Evolutionary conservation across 1,140 invertebrate genomes (phyloP).

Genomic region (Drosophila santomea): DNA sequence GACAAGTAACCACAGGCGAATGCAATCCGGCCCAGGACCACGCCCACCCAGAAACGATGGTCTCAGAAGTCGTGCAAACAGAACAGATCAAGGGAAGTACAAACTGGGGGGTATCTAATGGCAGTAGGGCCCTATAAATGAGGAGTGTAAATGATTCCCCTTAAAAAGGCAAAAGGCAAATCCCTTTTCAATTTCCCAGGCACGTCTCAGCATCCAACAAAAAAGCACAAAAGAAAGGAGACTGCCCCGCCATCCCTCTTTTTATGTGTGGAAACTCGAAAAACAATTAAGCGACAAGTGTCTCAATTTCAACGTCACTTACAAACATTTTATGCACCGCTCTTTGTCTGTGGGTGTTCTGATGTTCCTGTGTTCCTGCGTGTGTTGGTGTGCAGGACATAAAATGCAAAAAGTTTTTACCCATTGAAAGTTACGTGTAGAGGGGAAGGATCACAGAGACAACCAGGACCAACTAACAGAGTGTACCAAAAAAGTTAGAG

Average conservation of each 20-base stretch:
- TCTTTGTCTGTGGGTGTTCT: conserved; percentile 42
- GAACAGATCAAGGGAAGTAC: conserved; percentile 29
- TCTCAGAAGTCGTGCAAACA: conserved; percentile 34
- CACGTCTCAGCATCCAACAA: conserved; percentile 64
- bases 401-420: conserved; percentile 80
- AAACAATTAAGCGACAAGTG: conserved; percentile 83
- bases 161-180: conserved; percentile 60
- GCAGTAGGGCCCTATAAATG: conserved; percentile 13
- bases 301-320: conserved; percentile 83
- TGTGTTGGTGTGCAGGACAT: conserved; percentile 34
- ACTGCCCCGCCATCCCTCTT: conserved; percentile 16
- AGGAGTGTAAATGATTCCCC: conserved; percentile 43
- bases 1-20: conserved; percentile 57
- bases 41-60: conserved; percentile 39
- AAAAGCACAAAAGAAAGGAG: conserved; percentile 17
- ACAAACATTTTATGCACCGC: conserved; percentile 80
- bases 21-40: conserved; percentile 34
- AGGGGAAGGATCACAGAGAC: conserved; percentile 37
- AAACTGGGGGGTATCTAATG: conserved; percentile 10
- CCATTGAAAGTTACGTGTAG: conserved; percentile 68
- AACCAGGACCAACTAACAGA: conserved; percentile 22
- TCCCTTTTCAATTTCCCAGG: conserved; percentile 63
- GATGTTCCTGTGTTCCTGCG: background rate
- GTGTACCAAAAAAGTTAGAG: conserved; percentile 45
- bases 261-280: conserved; percentile 69